Evolutionary conservation across 1,140 invertebrate species (phyloP).

Genomic region (Neodiprion pinetum): DNA sequence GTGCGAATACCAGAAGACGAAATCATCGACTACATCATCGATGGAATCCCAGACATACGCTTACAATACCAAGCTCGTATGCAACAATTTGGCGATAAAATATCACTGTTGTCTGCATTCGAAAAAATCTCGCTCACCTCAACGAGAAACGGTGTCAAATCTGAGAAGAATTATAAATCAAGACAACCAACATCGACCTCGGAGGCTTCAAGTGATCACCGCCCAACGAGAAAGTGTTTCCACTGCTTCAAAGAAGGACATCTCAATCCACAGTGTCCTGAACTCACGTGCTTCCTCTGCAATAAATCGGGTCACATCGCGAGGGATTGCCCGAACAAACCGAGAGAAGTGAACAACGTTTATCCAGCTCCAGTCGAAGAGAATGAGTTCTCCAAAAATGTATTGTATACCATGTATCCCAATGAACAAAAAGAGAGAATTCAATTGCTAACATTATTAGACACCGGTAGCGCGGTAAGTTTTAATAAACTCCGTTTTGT

Average conservation of each 20-base stretch:
- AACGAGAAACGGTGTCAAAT: too few species aligned
- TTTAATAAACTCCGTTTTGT: not conserved
- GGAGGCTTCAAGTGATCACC: too few species aligned
- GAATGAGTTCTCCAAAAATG: slow-evolving; percentile 16
- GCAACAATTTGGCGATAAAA: too few species aligned
- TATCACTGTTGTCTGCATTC: too few species aligned
- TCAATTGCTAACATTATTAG: not conserved
- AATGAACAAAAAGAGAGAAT: not conserved
- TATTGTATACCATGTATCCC: not conserved
- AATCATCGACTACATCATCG: not conserved
- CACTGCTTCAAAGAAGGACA: not conserved
- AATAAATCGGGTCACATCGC: slow-evolving; percentile 11
- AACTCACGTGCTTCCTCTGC: not conserved
- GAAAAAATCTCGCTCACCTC: too few species aligned
- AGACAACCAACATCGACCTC: too few species aligned
- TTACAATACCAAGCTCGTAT: too few species aligned
- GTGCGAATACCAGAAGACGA: not conserved
- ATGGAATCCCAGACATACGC: not conserved
- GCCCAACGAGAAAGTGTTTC: not conserved
- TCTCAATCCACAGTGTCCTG: not conserved
- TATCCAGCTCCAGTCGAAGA: not conserved
- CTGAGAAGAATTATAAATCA: too few species aligned
- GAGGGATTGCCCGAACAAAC: slow-evolving; percentile 10
- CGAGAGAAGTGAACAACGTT: not conserved
- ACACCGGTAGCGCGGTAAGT: not conserved